Conservation (phyloP, 2,888 invertebrate species). For the Tortricodes alternella region DNA sequence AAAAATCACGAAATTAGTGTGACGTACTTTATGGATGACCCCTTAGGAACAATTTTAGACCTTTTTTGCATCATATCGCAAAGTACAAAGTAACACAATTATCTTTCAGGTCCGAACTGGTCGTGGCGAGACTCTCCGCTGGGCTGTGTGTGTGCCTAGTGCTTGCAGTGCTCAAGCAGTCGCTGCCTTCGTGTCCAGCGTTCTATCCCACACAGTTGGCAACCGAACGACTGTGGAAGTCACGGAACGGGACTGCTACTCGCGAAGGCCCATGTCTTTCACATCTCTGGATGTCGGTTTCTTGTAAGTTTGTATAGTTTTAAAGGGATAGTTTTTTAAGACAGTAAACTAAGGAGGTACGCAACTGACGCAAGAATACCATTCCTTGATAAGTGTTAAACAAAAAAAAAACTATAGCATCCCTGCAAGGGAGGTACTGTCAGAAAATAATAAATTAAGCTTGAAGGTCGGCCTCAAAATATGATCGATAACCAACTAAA, state of each 20-base stretch:
- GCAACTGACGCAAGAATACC: no score
- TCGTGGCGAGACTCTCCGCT: conserved; percentile 77
- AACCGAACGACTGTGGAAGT: conserved; percentile 71
- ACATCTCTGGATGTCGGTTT: conserved; percentile 64
- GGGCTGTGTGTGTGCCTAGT: conserved; percentile 86
- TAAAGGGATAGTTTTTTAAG: no score
- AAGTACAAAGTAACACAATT: background rate
- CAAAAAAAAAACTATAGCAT: no score
- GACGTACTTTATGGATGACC: no score
- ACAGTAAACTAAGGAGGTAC: no score
- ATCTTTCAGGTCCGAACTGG: conserved; percentile 63
- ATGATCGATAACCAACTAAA: background rate
- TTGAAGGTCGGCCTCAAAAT: background rate
- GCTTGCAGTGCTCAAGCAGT: conserved; percentile 81
- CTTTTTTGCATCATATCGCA: no score
- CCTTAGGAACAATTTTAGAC: no score
- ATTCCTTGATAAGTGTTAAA: no score
- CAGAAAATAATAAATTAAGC: no score
- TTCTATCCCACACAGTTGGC: conserved; percentile 67
- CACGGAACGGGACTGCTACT: conserved; percentile 77
- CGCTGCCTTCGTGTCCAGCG: conserved; percentile 71
- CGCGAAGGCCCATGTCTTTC: conserved; percentile 60
- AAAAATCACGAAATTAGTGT: no score
- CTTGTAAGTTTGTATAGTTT: conserved; percentile 55
- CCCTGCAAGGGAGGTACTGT: no score